Base-by-base conservation (phyloP, 1,140 invertebrate genomes). In the Protaetia brevitarsis region DNA sequence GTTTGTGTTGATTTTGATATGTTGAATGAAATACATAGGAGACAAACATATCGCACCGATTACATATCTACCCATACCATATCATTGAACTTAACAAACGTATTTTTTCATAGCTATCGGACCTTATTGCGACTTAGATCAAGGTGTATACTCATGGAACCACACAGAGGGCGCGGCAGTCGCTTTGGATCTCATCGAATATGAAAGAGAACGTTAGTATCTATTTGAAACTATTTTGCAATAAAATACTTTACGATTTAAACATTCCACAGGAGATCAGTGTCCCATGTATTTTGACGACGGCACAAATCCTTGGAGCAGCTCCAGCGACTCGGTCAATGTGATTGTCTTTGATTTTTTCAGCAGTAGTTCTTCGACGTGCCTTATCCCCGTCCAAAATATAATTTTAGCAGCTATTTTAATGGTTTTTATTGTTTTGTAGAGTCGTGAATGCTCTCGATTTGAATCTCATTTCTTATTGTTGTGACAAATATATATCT, bases 221-320 rank as follows among this genome's bases (percentile, higher is more conserved):
- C 16, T 3, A 45, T 45, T 37, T 37, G 10, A 37, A 0, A 37
- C 3, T 16, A 6, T 11, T 6, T 0, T 37, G 36, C 11, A 11
- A 13, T 37, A 37, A n/a, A n/a, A 13, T 29, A 60, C 29, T 28
- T 28, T 31, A 60, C 58, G 3, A 5, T 2, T 29, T 10, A 28
- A 60, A 30, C 63, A 63, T 61, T 72, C 77, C 78, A 51, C 71
- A 88, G 87, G 88, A 67, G 95, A 97, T 81, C 91, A 93, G 73
- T 97, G 95, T 79, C 94, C 95, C 0, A 95, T 97, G 93, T 87
- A 90, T 77, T 97, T 96, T 77, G 94, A 97, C 74, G 94, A 97
- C 79, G 95, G 95, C 0, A 80, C 83, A 26, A 88, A 97, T 81
- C 95, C 95, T 0, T 96, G 92, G 91, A 74, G 83, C 19, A 77